Evolutionary conservation across 23 tunicate genomes (phyloP).

Genomic region (Phallusia fumigata): DNA sequence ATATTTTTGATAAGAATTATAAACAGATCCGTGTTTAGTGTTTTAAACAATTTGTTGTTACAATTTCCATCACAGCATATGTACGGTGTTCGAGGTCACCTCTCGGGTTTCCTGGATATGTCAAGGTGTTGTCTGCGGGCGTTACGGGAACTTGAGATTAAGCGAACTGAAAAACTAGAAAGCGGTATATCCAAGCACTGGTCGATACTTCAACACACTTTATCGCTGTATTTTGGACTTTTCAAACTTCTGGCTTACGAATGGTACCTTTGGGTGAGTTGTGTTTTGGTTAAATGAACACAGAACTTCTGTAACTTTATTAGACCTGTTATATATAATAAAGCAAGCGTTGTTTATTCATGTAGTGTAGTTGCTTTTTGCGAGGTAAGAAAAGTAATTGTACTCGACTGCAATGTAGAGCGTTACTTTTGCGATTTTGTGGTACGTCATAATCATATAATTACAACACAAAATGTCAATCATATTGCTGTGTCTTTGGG

Average conservation of each 20-base stretch:
- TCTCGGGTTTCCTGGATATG: slow-evolving; percentile 87
- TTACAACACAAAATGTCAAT: too few species aligned
- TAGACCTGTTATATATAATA: too few species aligned
- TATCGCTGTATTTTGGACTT: slow-evolving; percentile 34
- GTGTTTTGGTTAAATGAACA: background rate
- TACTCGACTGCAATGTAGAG: too few species aligned
- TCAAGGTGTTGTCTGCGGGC: slow-evolving; percentile 84
- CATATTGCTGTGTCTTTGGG: too few species aligned
- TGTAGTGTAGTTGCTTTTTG: too few species aligned
- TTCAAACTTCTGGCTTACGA: slow-evolving; percentile 36
- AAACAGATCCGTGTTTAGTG: too few species aligned
- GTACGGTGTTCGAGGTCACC: slow-evolving; percentile 77
- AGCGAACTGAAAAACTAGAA: background rate
- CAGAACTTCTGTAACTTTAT: background rate
- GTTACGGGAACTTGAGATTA: slow-evolving; percentile 34
- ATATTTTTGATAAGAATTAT: too few species aligned
- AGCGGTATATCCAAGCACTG: background rate
- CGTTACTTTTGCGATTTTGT: too few species aligned
- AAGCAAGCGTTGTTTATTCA: background rate
- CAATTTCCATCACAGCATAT: background rate
- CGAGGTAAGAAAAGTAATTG: too few species aligned
- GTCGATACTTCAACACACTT: background rate
- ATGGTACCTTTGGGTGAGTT: slow-evolving; percentile 59
- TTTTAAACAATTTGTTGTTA: too few species aligned
- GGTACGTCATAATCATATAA: too few species aligned